These are phyloP conservation scores for Galendromus occidentalis DNA, from an alignment of 1,140 invertebrate species.

Conservation along the genomic window DNA sequence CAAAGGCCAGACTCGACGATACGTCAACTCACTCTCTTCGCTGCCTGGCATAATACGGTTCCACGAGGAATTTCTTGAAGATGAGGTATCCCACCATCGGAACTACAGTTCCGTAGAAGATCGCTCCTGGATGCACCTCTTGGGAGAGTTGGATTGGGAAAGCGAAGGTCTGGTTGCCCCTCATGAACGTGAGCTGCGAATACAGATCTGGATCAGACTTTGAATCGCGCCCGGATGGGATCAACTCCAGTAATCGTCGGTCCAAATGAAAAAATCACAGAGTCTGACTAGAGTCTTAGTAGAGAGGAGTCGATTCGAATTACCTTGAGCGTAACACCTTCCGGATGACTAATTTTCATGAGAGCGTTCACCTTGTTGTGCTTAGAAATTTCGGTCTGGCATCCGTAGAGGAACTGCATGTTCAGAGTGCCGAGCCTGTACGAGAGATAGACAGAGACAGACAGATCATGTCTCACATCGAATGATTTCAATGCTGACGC, in stretches of 20 bases:
- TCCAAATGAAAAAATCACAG: conserved; percentile 13
- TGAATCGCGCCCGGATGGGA: too few relatives aligned
- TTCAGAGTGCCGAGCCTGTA: conserved; percentile 63
- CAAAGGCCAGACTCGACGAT: not conserved
- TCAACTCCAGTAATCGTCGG: too few relatives aligned
- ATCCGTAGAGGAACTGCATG: conserved; percentile 63
- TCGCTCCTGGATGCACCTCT: conserved; percentile 60
- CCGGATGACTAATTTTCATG: conserved; percentile 57
- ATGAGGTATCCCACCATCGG: conserved; percentile 58
- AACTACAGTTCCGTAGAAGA: conserved; percentile 77
- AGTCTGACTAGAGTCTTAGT: not conserved
- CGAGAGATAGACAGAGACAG: too few relatives aligned
- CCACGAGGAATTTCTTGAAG: conserved; percentile 62
- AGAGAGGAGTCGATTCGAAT: too few relatives aligned
- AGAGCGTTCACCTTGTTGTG: conserved; percentile 66
- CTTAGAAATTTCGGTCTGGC: conserved; percentile 74
- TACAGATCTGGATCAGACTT: conserved; percentile 13
- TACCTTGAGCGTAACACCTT: conserved; percentile 66
- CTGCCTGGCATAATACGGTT: conserved; percentile 58
- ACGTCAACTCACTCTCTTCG: conserved; percentile 39
- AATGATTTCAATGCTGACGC: too few relatives aligned
- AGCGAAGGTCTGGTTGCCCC: conserved; percentile 66
- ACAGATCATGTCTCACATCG: too few relatives aligned
- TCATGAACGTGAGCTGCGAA: conserved; percentile 41
- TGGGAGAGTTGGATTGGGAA: conserved; percentile 79